A percentile compares a stretch with the other conserved stretches of the same genome.
These are phyloP conservation scores for Pterophyllum scalare DNA, from an alignment of 2,113 vertebrate species.

Conservation along the genomic window DNA sequence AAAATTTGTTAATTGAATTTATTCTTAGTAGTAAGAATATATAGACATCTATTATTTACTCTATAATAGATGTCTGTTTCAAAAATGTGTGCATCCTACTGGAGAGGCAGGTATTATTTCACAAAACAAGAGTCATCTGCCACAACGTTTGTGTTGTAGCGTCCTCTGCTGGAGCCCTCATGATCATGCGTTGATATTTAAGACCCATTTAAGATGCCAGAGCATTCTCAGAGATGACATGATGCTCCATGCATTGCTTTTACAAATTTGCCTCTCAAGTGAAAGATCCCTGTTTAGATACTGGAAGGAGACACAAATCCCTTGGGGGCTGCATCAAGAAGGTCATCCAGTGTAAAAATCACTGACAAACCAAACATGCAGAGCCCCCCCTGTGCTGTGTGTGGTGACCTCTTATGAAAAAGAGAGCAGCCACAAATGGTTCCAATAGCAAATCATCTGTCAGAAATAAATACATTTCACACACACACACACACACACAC, in stretches of 20 bases:
- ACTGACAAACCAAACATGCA: not conserved
- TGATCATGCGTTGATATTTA: not conserved
- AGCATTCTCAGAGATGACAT: not conserved
- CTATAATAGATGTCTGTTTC: not conserved
- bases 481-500: too few species aligned
- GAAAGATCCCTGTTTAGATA: not conserved
- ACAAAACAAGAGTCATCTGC: not conserved
- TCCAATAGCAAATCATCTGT: too few species aligned
- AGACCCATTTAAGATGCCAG: fast-evolving
- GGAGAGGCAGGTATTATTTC: not conserved
- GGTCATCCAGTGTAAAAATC: not conserved
- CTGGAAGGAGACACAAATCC: not conserved
- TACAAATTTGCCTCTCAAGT: not conserved
- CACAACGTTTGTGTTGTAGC: constrained; percentile 9
- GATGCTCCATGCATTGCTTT: not conserved
- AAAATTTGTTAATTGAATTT: not conserved
- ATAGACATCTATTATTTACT: too few species aligned
- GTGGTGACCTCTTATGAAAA: too few species aligned
- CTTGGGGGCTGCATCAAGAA: fast-evolving
- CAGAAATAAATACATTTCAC: too few species aligned
- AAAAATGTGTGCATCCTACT: not conserved
- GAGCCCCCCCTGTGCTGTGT: not conserved
- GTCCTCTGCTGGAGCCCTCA: constrained; percentile 21
- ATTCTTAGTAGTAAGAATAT: not conserved
- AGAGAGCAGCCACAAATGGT: too few species aligned